Evolutionary conservation across 2,113 vertebrate genomes (phyloP).

Genomic region (Paramormyrops kingsleyae): DNA sequence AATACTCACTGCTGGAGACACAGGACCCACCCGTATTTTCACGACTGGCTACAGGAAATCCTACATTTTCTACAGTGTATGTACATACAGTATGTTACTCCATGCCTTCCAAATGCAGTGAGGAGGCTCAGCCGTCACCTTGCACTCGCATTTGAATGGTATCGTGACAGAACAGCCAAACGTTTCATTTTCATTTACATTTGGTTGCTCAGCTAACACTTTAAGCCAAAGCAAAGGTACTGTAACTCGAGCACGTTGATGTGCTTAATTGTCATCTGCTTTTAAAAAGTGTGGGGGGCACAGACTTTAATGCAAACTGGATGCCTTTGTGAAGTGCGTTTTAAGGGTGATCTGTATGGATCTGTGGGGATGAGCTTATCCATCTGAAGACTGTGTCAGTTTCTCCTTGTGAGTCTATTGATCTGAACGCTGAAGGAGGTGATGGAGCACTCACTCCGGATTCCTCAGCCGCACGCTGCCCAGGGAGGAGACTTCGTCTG

Average conservation of each 20-base stretch:
- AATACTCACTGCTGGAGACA: not conserved
- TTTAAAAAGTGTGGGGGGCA: not conserved
- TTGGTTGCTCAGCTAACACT: not conserved
- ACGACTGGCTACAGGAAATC: not conserved
- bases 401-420: not conserved
- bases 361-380: not conserved
- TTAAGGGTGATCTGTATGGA: not conserved
- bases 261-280: not conserved
- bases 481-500: conserved; percentile 68
- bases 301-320: not conserved
- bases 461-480: conserved; percentile 68
- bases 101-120: not conserved
- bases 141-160: not conserved
- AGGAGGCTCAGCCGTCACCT: not conserved
- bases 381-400: not conserved
- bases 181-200: not conserved
- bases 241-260: not conserved
- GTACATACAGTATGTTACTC: not conserved
- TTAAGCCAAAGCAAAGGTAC: not conserved
- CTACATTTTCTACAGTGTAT: not conserved
- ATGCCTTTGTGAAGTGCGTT: not conserved
- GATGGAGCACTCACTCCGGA: conserved; percentile 57
- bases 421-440: not conserved
- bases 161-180: not conserved
- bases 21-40: conserved; percentile 45